Evolutionary conservation across 2,797 vertebrate species (phyloP).

Genomic region (Botia kubotai): DNA sequence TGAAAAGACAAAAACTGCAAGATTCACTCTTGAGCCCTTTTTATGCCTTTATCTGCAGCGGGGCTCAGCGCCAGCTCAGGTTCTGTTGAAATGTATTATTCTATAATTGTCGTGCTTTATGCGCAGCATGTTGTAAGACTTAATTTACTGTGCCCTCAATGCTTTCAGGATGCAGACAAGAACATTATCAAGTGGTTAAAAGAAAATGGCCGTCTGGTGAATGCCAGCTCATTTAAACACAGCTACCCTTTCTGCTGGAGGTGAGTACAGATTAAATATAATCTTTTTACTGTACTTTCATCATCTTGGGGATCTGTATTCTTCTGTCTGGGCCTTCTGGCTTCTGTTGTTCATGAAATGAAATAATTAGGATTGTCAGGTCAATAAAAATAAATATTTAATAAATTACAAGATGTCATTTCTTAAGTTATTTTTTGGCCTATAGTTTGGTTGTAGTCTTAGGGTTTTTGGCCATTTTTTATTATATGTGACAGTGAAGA

Average conservation of each 20-base stretch:
- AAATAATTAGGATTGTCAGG: no score
- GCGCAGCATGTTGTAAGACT: neutral
- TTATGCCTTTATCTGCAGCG: neutral
- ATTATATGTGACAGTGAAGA: no score
- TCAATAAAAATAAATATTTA: no score
- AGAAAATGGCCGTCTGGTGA: conserved; percentile 88
- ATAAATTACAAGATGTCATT: no score
- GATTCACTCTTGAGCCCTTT: neutral
- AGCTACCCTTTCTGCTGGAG: conserved; percentile 99
- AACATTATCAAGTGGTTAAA: conserved; percentile 91
- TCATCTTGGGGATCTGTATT: no score
- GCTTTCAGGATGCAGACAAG: conserved; percentile 92
- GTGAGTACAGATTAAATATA: conserved; percentile 72
- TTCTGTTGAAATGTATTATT: neutral
- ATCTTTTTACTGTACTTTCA: no score
- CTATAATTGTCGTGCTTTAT: conserved; percentile 1
- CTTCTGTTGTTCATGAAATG: no score
- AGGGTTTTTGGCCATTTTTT: no score
- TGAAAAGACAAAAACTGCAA: conserved; percentile 19
- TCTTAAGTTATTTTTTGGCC: no score
- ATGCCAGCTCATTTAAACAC: conserved; percentile 84
- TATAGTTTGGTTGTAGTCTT: no score
- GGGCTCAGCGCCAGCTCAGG: conserved; percentile 9
- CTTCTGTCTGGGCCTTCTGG: no score
- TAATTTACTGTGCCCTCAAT: conserved; percentile 6